phyloP scores from a whole-genome alignment of 2,113 vertebrate species.

The Argyrosomus japonicus region DNA sequence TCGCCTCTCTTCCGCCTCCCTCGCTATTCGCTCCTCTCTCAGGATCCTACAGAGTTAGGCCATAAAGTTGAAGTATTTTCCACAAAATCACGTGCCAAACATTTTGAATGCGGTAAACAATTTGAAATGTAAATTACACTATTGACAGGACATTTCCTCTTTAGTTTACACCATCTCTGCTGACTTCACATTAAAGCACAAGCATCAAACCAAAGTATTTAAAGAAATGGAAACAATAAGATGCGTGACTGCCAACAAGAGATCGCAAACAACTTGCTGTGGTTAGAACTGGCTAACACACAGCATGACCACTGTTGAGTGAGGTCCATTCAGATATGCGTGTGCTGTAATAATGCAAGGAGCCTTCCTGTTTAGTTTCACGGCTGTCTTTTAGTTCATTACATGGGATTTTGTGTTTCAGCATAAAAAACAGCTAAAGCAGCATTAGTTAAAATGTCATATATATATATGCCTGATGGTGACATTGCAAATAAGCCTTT shows the following conservation, averaged over 20 bases:
- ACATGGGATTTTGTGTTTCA: neutral
- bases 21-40: constrained; percentile 86
- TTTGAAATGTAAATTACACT: neutral
- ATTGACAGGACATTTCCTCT: constrained; percentile 23
- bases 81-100: constrained; percentile 2
- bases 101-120: neutral
- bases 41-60: constrained; percentile 75
- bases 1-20: constrained; percentile 86
- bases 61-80: neutral
- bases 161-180: constrained; percentile 4
- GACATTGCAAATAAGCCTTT: neutral
- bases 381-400: neutral
- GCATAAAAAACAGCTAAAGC: neutral
- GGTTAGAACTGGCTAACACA: constrained; percentile 28
- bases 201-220: constrained; percentile 19
- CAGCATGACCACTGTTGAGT: neutral
- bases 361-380: neutral
- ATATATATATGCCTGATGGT: neutral
- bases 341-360: neutral
- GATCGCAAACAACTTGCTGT: constrained; percentile 15
- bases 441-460: no score
- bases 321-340: constrained; percentile 35
- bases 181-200: neutral
- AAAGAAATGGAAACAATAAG: constrained; percentile 33
- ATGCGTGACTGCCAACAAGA: constrained; percentile 4